Evolutionary conservation across 2,797 vertebrate species (phyloP), one percentile per base, ranked within the genome.

Genomic region (Nothura maculosa): DNA sequence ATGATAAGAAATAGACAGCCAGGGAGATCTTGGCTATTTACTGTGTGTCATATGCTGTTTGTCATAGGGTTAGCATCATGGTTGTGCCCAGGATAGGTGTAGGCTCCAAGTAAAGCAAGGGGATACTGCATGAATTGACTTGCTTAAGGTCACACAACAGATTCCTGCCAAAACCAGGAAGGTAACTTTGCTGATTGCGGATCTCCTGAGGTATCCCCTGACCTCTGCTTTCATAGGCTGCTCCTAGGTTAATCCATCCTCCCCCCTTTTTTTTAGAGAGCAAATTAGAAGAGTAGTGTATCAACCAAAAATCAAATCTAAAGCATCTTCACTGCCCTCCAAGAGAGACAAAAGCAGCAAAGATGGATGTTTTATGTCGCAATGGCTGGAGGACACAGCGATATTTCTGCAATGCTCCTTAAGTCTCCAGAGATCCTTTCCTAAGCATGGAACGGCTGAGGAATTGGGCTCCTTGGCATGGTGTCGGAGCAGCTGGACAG

Each of bases 391-490:
- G 72, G 66, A 87, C 62, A 30, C 17, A 7, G 30, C 47, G 63
- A 82, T 94, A 90, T 95, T 95, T 94, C 73, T 92, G 86, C 72
- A 93, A 52, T 76, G 10, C 24, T 89, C 75, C 27, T 8, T 36
- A 64, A 66, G 76, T 95, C 90, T 92, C 93, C 60, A 75, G 96
- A 83, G 94, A 94, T 69, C 81, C 58, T 93, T 89, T 89, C 73
- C 69, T 66, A 83, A 83, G 79, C 69, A 40, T 16, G 67, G 76
- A 78, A 83, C 38, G n/a, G 24, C 92, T 82, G 86, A 94, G 94
- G 94, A 96, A 96, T 69, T n/a, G 43, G 75, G 87, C 73, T 72
- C 77, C 66, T 89, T 95, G 96, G 93, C 93, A 69, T 87, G 43
- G 27, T 90, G 86, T 93, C 0, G 73, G 68, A 87, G 75, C 95